Evolutionary conservation across 2,888 invertebrate species (phyloP).

Genomic region (Temnothorax rugatulus): DNA sequence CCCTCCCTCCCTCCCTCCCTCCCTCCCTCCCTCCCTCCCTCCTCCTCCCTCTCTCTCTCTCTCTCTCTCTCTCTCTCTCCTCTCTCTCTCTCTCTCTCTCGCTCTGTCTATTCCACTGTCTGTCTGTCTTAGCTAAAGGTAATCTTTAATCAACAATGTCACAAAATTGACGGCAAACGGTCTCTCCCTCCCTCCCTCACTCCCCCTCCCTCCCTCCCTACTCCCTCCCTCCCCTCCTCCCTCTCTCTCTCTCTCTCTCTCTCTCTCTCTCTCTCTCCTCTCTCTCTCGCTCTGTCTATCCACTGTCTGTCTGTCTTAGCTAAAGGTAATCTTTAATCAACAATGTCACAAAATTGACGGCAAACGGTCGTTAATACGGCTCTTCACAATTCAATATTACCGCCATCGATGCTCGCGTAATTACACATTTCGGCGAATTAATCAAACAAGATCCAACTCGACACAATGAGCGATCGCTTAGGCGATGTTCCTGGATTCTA

Average conservation of each 20-base stretch:
- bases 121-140: background rate
- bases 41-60: too few relatives aligned
- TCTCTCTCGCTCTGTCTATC: background rate
- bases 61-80: background rate
- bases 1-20: too few relatives aligned
- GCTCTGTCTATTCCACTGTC: background rate
- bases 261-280: background rate
- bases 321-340: background rate
- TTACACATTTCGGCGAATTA: constrained; percentile 59
- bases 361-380: background rate
- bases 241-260: too few relatives aligned
- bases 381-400: constrained; percentile 25
- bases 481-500: constrained; percentile 21
- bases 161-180: background rate
- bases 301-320: background rate
- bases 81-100: background rate
- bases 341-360: constrained; percentile 5
- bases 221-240: too few relatives aligned
- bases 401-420: constrained; percentile 37
- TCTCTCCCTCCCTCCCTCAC: too few relatives aligned
- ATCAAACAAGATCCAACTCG: constrained; percentile 25
- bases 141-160: constrained; percentile 8
- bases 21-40: too few relatives aligned
- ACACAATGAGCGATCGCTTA: constrained; percentile 19
- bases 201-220: too few relatives aligned